Evolutionary conservation across 2,113 vertebrate genomes (phyloP).

Genomic region (Myrmecobius fasciatus): DNA sequence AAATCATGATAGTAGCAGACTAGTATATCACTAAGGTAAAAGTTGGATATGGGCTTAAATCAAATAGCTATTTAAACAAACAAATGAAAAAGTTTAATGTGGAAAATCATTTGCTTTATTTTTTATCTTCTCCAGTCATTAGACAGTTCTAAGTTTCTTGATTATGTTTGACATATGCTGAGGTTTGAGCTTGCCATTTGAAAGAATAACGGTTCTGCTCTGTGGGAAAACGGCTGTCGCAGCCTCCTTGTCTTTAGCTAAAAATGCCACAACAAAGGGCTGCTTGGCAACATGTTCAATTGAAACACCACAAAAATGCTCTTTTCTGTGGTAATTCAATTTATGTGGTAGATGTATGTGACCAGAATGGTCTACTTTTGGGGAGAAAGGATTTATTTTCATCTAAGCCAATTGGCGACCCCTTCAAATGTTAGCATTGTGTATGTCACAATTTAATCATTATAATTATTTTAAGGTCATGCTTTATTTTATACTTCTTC

Average conservation of each 20-base stretch:
- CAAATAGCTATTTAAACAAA: constrained; percentile 6
- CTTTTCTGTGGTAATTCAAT: constrained; percentile 44
- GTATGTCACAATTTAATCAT: background rate
- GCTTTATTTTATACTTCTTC: background rate
- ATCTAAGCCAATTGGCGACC: constrained; percentile 3
- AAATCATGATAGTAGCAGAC: too few relatives aligned
- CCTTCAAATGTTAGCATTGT: constrained; percentile 18
- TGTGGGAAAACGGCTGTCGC: background rate
- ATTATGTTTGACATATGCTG: background rate
- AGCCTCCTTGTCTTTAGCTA: background rate
- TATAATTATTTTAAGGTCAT: background rate
- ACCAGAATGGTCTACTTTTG: background rate
- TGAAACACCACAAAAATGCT: constrained; percentile 38
- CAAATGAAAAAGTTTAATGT: constrained; percentile 3
- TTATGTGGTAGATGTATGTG: background rate
- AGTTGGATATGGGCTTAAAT: background rate
- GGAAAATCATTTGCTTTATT: constrained; percentile 21
- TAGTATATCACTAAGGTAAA: background rate
- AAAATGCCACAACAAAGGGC: constrained; percentile 60
- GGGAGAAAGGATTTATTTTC: background rate
- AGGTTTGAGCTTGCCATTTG: constrained; percentile 22
- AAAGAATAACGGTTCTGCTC: background rate
- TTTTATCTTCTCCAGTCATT: background rate
- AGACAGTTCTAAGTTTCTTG: background rate
- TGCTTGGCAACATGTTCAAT: constrained; percentile 62